phyloP scores from a whole-genome alignment of 2,113 vertebrate species.

The Semnopithecus entellus region DNA sequence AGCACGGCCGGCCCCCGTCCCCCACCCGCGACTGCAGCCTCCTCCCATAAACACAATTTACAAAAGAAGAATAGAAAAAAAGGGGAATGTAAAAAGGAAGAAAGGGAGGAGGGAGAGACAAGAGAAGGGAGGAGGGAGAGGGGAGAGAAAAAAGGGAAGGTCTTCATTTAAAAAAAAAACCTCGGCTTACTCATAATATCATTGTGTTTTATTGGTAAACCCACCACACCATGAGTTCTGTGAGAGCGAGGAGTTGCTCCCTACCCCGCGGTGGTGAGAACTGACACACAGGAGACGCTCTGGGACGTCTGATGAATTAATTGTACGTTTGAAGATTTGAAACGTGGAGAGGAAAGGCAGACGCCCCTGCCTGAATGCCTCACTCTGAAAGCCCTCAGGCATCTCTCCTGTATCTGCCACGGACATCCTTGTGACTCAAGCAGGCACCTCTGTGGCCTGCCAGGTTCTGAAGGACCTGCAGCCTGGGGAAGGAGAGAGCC shows the following conservation, averaged over 20 bases:
- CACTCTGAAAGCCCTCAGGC: neutral
- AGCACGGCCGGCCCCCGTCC: neutral
- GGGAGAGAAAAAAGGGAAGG: neutral
- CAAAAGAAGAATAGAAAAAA: neutral
- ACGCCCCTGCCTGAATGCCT: neutral
- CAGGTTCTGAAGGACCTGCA: neutral
- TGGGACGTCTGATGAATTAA: fast-evolving
- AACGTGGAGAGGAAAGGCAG: neutral
- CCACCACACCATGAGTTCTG: no score
- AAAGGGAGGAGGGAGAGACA: neutral
- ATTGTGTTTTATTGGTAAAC: neutral
- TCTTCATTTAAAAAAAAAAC: neutral
- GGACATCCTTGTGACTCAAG: neutral
- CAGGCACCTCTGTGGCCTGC: neutral
- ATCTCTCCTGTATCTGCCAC: neutral
- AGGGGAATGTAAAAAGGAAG: neutral
- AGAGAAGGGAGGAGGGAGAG: no score
- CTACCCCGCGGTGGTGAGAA: neutral
- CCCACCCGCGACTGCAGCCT: neutral
- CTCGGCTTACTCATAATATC: neutral
- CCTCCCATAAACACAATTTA: neutral
- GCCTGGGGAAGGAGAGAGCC: neutral
- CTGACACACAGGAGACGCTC: neutral
- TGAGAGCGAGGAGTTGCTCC: neutral
- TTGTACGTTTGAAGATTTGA: neutral